phyloP scores from a whole-genome alignment of 1,140 invertebrate species.

The Drosophila sp. region DNA sequence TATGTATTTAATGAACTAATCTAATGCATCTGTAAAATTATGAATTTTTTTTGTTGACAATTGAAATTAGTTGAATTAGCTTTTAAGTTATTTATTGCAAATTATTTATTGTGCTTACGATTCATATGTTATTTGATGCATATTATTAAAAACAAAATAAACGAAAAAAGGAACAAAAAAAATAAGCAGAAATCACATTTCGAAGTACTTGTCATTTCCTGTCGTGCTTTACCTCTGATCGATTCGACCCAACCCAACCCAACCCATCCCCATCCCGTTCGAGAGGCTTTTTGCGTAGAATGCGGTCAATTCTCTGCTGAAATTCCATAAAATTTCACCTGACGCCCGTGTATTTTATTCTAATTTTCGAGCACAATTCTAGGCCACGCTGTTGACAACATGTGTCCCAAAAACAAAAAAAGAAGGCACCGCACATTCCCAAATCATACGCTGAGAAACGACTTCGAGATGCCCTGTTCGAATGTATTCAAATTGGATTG shows the following conservation, averaged over 20 bases:
- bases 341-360: slow-evolving; percentile 60
- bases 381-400: slow-evolving; percentile 25
- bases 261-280: background rate
- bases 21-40: slow-evolving; percentile 40
- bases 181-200: background rate
- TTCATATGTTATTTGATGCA: slow-evolving; percentile 59
- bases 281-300: slow-evolving; percentile 37
- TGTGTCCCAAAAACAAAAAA: slow-evolving; percentile 47
- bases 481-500: no score
- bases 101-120: slow-evolving; percentile 59
- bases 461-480: background rate
- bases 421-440: background rate
- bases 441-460: background rate
- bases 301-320: slow-evolving; percentile 66
- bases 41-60: slow-evolving; percentile 34
- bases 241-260: background rate
- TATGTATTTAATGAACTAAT: slow-evolving; percentile 33
- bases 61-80: slow-evolving; percentile 41
- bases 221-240: background rate
- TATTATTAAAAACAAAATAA: slow-evolving; percentile 51
- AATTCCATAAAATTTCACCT: slow-evolving; percentile 71
- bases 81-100: slow-evolving; percentile 71
- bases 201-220: slow-evolving; percentile 8
- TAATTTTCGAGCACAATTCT: slow-evolving; percentile 70
- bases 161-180: background rate